A percentile compares a stretch with the other conserved stretches of the same genome.
phyloP scores from a whole-genome alignment of 2,797 vertebrate species.

The Smutsia gigantea region DNA sequence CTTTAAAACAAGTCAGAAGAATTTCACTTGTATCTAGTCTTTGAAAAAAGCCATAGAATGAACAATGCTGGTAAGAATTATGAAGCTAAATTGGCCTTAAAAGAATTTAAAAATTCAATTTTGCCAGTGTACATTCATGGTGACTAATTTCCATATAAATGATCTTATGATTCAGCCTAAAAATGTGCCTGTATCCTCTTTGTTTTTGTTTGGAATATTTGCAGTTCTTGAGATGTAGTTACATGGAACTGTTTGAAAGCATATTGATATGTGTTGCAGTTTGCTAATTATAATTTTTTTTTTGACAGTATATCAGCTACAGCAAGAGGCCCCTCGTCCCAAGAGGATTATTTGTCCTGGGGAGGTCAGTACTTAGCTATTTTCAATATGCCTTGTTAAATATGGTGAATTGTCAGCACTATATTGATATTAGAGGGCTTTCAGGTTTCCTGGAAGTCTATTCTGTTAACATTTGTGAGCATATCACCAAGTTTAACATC shows the following conservation, averaged over 20 bases:
- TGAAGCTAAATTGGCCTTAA: conserved; percentile 65
- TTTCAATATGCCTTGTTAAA: conserved; percentile 77
- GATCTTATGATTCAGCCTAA: conserved; percentile 45
- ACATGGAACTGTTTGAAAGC: conserved; percentile 72
- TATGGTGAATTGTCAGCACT: conserved; percentile 77
- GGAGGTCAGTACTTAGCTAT: conserved; percentile 91
- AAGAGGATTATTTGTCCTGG: conserved; percentile 96
- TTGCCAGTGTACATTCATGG: conserved; percentile 62
- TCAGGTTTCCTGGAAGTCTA: conserved; percentile 30
- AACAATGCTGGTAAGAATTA: conserved; percentile 66
- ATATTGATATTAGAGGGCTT: conserved; percentile 53
- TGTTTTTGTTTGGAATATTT: conserved; percentile 54
- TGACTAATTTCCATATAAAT: conserved; percentile 80
- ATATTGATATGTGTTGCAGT: conserved; percentile 50
- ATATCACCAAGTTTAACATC: conserved; percentile 46
- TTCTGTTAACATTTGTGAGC: conserved; percentile 63
- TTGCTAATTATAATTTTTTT: conserved; percentile 78
- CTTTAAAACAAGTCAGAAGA: conserved; percentile 47
- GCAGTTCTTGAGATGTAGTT: conserved; percentile 68
- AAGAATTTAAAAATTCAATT: conserved; percentile 71
- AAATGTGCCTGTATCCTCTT: conserved; percentile 39
- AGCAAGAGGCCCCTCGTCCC: conserved; percentile 97
- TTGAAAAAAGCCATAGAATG: conserved; percentile 65
- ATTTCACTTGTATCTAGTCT: conserved; percentile 45
- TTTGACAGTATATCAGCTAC: conserved; percentile 97